Conservation (phyloP, 2,113 vertebrate genomes). For the Ahaetulla prasina region DNA sequence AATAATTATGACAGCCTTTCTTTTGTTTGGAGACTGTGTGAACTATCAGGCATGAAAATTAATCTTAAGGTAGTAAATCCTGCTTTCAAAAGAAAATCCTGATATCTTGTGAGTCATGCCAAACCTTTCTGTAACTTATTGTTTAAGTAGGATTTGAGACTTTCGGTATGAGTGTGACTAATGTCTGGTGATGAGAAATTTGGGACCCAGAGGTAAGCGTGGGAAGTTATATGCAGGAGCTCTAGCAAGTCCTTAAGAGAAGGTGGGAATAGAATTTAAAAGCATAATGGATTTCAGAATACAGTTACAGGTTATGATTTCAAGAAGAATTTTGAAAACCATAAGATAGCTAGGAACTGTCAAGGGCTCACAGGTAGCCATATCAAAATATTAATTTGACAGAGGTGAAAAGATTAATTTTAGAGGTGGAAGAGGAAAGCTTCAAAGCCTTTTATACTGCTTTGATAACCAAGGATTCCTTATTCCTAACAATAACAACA, state of each 20-base stretch:
- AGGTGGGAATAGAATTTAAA: not conserved
- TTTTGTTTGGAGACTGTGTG: not conserved
- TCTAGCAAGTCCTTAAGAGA: not conserved
- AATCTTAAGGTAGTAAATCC: not conserved
- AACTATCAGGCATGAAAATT: not conserved
- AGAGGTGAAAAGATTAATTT: not conserved
- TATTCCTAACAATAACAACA: not conserved
- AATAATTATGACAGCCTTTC: not conserved
- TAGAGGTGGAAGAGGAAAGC: not conserved
- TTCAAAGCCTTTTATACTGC: not conserved
- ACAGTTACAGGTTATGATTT: not conserved
- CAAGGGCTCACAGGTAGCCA: not conserved
- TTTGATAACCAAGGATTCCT: not conserved
- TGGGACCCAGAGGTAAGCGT: conserved; percentile 13
- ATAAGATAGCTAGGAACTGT: not conserved
- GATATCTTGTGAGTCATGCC: conserved; percentile 11
- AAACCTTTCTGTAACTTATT: conserved; percentile 13
- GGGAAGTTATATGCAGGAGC: conserved; percentile 8
- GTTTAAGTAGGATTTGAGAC: conserved; percentile 11
- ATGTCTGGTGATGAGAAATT: conserved; percentile 12
- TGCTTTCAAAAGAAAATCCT: conserved; percentile 4
- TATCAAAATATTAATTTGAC: not conserved
- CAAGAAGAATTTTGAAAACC: not conserved
- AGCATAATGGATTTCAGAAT: not conserved
- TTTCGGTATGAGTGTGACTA: conserved; percentile 22